Base-by-base conservation (phyloP, 2,797 vertebrate species). In the Peromyscus attwateri region DNA sequence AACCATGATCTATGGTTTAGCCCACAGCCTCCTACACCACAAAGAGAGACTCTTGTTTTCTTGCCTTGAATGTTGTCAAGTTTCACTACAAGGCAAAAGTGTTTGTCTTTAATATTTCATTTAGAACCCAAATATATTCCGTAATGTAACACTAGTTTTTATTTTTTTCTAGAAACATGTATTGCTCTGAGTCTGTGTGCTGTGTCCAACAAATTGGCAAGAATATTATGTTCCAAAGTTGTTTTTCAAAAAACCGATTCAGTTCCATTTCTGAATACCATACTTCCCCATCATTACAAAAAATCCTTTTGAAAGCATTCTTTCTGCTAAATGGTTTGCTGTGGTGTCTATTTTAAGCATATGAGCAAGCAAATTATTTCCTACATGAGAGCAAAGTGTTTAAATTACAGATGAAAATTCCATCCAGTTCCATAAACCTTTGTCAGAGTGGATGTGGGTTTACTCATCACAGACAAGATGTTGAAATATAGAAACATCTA, bases 261-360 rank as follows among this genome's bases (percentile, higher is more conserved):
- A 96, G 57, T 91, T 95, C 92, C 91, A 95, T 97, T 97, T 96
- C 85, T 95, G 93, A 97, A 96, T 94, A 68, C 92, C 73, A 57
- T 83, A 64, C 96, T 97, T 94, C 31, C 52, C 88, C 21, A 34
- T 96, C 90, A 94, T 96, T 95, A 94, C 57, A 92, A 96, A 97
- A 55, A 96, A 89, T 70, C 85, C 92, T 87, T 96, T 81, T 97
- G 96, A 98, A 98, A 98, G 93, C 96, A 97, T 97, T 97, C 83
- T 97, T 97, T 95, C 60, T 93, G 66, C 85, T 96, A 89, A 97
- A 80, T 97, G 68, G 62, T 73, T 95, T 49, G 70, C 17, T 81
- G 49, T 89, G n/a, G 76, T 94, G 40, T 96, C 93, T 97, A 96
- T 98, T 98, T 98, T 96, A 92, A 95, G 94, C 83, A 82, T 91